These are phyloP conservation scores for Lepidurus arcticus DNA, from an alignment of 1,140 invertebrate species.

Conservation along the genomic window DNA sequence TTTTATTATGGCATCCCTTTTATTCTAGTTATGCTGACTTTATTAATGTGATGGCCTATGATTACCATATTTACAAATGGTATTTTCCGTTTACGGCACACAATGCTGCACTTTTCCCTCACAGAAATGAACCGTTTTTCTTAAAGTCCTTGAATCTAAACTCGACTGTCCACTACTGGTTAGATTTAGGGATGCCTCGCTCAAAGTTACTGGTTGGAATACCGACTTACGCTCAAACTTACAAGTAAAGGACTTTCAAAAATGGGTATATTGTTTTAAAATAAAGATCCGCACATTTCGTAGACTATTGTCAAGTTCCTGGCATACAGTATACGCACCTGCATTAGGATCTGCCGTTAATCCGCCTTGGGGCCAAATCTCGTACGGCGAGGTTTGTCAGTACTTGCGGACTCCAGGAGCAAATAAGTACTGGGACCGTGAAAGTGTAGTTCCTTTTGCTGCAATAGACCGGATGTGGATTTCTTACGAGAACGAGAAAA, in stretches of 20 bases:
- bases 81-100: conserved; percentile 73
- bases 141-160: conserved; percentile 71
- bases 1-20: conserved; percentile 32
- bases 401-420: conserved; percentile 52
- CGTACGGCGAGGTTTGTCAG: conserved; percentile 61
- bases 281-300: not conserved
- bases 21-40: conserved; percentile 65
- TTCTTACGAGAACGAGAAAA: conserved; percentile 73
- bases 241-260: conserved; percentile 47
- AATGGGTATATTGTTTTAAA: not conserved
- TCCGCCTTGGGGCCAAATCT: conserved; percentile 63
- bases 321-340: conserved; percentile 55
- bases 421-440: conserved; percentile 53
- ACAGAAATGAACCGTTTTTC: conserved; percentile 55
- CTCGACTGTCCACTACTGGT: conserved; percentile 74
- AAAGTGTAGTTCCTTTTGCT: conserved; percentile 71
- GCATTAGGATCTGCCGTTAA: conserved; percentile 58
- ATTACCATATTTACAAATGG: conserved; percentile 72
- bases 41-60: conserved; percentile 83
- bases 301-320: conserved; percentile 16
- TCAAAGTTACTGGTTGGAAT: conserved; percentile 81
- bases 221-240: conserved; percentile 83
- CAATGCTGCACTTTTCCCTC: conserved; percentile 69
- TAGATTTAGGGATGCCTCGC: conserved; percentile 66
- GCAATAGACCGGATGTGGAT: conserved; percentile 73